phyloP scores from a whole-genome alignment of 2,888 invertebrate species.

The Pachliopta kotzebuea region DNA sequence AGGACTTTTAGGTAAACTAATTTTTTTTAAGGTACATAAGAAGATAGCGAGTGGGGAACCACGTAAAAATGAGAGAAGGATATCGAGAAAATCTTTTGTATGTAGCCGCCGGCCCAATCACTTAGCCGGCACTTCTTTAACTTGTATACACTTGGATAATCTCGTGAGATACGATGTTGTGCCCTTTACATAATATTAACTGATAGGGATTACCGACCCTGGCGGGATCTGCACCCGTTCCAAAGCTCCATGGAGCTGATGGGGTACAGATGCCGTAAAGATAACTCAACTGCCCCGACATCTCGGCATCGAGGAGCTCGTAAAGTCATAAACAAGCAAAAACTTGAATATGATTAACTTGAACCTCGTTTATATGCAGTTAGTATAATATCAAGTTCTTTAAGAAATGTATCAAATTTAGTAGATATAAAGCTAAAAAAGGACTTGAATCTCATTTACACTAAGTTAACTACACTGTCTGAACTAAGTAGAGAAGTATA shows the following conservation, averaged over 20 bases:
- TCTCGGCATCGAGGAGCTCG: constrained; percentile 22
- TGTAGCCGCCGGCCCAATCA: constrained; percentile 15
- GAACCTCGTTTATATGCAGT: too few species aligned
- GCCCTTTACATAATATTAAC: constrained; percentile 16
- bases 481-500: too few species aligned
- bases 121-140: constrained; percentile 17
- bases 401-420: too few species aligned
- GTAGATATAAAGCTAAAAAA: too few species aligned
- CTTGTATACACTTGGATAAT: constrained; percentile 11
- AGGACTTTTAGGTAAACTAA: neutral
- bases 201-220: constrained; percentile 12
- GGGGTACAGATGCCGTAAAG: constrained; percentile 24
- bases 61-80: constrained; percentile 5
- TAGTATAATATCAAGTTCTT: too few species aligned
- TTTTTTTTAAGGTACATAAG: too few species aligned
- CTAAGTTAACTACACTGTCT: too few species aligned
- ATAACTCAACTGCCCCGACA: constrained; percentile 24
- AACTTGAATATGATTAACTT: constrained; percentile 9
- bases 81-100: constrained; percentile 15
- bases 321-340: constrained; percentile 20
- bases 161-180: constrained; percentile 15
- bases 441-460: too few species aligned
- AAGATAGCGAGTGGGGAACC: neutral
- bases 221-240: constrained; percentile 13
- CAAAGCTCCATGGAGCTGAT: constrained; percentile 8